Percentiles rank a stretch among this genome's conserved stretches.
These are phyloP conservation scores for Oreohelix idahoensis DNA, from an alignment of 1,140 invertebrate species.

Conservation along the genomic window DNA sequence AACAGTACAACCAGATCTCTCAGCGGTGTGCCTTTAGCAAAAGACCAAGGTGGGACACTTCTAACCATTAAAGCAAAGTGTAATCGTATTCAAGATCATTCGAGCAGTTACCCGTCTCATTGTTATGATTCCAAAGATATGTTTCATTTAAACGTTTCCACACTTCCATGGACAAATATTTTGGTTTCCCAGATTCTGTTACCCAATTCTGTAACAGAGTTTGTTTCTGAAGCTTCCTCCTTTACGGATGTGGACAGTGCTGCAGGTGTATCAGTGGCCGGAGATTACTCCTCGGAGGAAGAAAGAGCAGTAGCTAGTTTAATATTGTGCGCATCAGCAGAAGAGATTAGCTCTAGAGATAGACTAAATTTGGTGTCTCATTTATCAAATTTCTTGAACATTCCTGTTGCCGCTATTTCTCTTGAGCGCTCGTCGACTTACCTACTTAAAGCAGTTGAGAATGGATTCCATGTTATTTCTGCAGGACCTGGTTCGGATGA, in stretches of 20 bases:
- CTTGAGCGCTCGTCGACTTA: conserved; percentile 6
- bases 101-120: background rate
- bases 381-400: conserved; percentile 32
- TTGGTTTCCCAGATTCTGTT: background rate
- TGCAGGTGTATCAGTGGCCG: background rate
- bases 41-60: background rate
- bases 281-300: conserved; percentile 15
- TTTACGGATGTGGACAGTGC: background rate
- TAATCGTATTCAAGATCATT: background rate
- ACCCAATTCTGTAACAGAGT: background rate
- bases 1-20: background rate
- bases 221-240: background rate
- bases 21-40: background rate
- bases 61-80: background rate
- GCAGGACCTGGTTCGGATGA: conserved; percentile 45
- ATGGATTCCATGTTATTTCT: conserved; percentile 43
- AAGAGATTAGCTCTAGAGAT: background rate
- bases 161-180: background rate
- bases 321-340: conserved; percentile 28
- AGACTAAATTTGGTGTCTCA: conserved; percentile 10
- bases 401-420: conserved; percentile 12
- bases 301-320: conserved; percentile 36
- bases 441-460: conserved; percentile 33
- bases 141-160: background rate
- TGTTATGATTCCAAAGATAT: background rate